Conservation (phyloP, 2,113 vertebrate species). For the Chlorocebus sabaeus region DNA sequence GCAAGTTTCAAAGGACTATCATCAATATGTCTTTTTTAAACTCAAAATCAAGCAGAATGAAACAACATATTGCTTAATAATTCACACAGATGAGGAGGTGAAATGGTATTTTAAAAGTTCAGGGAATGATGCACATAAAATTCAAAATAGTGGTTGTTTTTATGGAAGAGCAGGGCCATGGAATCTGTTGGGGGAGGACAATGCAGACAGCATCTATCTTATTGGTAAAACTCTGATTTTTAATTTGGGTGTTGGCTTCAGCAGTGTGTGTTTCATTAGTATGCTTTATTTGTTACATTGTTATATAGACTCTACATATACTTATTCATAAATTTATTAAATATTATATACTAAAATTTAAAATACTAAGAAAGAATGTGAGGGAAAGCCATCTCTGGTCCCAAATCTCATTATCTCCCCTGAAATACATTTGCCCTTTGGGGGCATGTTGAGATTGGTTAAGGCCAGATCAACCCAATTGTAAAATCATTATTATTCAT, state of each 20-base stretch:
- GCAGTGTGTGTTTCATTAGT: background rate
- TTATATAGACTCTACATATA: background rate
- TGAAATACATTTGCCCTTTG: background rate
- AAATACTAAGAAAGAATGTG: background rate
- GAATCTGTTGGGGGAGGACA: accelerated
- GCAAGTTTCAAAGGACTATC: background rate
- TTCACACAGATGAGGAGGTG: background rate
- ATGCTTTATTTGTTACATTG: background rate
- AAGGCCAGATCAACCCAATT: background rate
- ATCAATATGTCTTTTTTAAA: background rate
- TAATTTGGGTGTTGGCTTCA: background rate
- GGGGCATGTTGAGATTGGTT: background rate
- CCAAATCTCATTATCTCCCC: background rate
- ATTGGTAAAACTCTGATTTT: background rate
- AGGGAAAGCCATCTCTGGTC: background rate
- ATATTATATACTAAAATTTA: background rate
- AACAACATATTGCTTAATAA: background rate
- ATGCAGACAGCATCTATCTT: accelerated
- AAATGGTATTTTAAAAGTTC: background rate
- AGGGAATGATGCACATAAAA: background rate
- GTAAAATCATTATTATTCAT: background rate
- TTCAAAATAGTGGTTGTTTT: background rate
- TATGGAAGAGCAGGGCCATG: background rate
- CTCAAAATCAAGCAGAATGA: background rate
- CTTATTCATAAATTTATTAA: background rate